phyloP scores from a whole-genome alignment of 2,113 vertebrate genomes.

The Sander vitreus region DNA sequence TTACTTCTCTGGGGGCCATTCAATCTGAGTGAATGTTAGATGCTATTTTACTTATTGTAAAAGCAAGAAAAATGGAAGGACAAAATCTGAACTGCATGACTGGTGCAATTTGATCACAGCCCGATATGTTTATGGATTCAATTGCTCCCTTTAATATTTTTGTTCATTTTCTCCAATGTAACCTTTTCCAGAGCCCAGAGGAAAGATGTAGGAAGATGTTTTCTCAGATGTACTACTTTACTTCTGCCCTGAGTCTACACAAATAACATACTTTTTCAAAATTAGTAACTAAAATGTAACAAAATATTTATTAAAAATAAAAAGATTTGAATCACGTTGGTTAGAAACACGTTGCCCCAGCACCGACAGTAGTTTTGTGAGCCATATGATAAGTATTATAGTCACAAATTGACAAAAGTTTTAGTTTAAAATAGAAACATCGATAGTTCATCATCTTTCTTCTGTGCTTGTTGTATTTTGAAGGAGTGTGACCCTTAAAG shows the following conservation, averaged over 20 bases:
- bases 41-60: constrained; percentile 53
- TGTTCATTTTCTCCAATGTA: constrained; percentile 68
- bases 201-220: constrained; percentile 70
- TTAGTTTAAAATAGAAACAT: background rate
- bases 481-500: constrained; percentile 61
- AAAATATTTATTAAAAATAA: background rate
- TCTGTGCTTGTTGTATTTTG: constrained; percentile 75
- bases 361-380: background rate
- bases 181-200: constrained; percentile 80
- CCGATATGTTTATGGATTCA: constrained; percentile 76
- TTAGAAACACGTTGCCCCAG: background rate
- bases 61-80: constrained; percentile 42
- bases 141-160: constrained; percentile 77
- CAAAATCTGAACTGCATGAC: constrained; percentile 63
- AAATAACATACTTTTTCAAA: constrained; percentile 9
- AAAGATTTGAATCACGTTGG: background rate
- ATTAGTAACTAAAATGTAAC: background rate
- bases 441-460: constrained; percentile 67
- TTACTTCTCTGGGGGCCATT: constrained; percentile 80
- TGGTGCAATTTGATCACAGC: constrained; percentile 60
- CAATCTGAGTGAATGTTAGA: constrained; percentile 72
- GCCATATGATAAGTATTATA: background rate
- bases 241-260: background rate
- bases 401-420: background rate
- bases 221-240: constrained; percentile 8